Evolutionary conservation across 2,797 vertebrate species (phyloP), one percentile per base, ranked within the genome.

Genomic region (Enteromius afrohamiltoni): DNA sequence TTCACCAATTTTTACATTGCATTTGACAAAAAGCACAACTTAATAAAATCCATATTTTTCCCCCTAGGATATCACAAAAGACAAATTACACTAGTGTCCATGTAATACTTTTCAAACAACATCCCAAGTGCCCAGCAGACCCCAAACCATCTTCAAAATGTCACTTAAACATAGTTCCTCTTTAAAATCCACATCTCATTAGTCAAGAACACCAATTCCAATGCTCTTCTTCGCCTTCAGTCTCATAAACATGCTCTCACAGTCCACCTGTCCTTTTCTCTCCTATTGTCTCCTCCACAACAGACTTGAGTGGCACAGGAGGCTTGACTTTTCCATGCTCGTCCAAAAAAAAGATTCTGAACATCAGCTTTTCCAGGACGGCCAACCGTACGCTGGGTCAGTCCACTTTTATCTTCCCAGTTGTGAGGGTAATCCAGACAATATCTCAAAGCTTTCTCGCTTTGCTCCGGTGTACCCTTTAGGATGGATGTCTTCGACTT

Each of bases 401-500:
- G 92, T 93, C 88, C 91, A 91, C 90, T 64, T 65, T 65, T 79
- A 92, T 93, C 93, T 91, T 93, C 92, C 92, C 92, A 65, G 86
- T 90, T 88, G 83, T 87, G 92, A 92, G 91, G 90, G 85, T 93
- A 91, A 92, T 93, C 93, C 92, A 90, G 84, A 91, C 90, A 88
- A 85, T 77, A 93, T 93, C 91, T 85, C 82, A 69, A 86, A 83
- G 82, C 78, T 67, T 79, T 83, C 42, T 42, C 23, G 76, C 80
- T 37, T 92, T 92, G 91, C 42, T 62, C 40, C 21, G 31, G 77
- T 77, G 65, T 42, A 69, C 73, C 82, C 86, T 89, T 91, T 91
- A 93, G 93, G 93, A 94, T 94, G 92, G 91, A 91, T 92, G 93
- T 92, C 93, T 93, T 88, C 91, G 91, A 91, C 76, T 87, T 86